These are phyloP conservation scores for Seira sanloemensis DNA, from an alignment of 2,888 invertebrate species.

Conservation along the genomic window DNA sequence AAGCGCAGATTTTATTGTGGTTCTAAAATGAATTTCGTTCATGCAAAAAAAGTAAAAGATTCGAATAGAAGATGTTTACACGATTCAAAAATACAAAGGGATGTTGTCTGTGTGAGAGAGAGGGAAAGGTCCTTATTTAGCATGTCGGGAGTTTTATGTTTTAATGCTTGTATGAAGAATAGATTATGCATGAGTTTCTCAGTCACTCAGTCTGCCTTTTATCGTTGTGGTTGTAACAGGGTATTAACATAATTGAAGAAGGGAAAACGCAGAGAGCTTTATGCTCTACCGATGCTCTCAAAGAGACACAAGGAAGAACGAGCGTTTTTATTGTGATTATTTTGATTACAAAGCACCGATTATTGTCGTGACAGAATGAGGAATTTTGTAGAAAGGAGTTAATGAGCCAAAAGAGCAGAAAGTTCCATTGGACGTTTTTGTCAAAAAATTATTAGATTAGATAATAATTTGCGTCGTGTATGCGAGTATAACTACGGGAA, in stretches of 20 bases:
- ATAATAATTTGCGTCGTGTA: constrained; percentile 45
- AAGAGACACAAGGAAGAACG: not conserved
- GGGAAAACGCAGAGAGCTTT: constrained; percentile 22
- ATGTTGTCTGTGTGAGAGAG: not conserved
- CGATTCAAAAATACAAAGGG: not conserved
- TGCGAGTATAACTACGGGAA: constrained; percentile 29
- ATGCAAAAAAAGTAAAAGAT: not conserved
- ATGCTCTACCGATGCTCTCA: constrained; percentile 23
- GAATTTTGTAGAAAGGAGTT: constrained; percentile 25
- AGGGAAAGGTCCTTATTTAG: too few relatives aligned
- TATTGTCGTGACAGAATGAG: constrained; percentile 20
- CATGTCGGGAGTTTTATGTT: not conserved
- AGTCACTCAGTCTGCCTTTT: too few relatives aligned
- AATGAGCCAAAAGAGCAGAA: constrained; percentile 49
- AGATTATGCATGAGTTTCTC: not conserved
- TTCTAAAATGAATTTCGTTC: too few relatives aligned
- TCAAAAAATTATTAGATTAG: constrained; percentile 40
- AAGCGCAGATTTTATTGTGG: not conserved
- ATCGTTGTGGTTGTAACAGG: not conserved
- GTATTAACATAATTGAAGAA: not conserved
- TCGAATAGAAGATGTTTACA: not conserved
- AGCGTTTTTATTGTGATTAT: constrained; percentile 10
- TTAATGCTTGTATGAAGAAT: not conserved
- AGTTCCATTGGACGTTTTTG: constrained; percentile 9
- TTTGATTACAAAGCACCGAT: not conserved